Evolutionary conservation across 2,113 vertebrate genomes (phyloP), one percentile per base, ranked within the genome.

Genomic region (Oncorhynchus nerka): DNA sequence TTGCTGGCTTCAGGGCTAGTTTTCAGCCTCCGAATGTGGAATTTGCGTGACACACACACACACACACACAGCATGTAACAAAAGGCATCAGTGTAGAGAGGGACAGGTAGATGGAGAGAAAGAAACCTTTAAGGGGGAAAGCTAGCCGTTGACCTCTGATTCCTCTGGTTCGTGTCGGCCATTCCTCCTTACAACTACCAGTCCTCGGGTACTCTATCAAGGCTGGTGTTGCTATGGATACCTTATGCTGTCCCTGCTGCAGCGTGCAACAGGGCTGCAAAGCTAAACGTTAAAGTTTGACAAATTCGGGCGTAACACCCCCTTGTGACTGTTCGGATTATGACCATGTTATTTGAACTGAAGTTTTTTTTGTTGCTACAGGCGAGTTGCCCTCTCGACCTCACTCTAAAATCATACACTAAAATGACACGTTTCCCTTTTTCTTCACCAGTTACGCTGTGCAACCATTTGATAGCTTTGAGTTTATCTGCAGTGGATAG

Each of bases 51-150:
- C 66, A 76, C 3, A 68, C 30, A 68, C 68, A 68, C 28, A 26
- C 26, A 26, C 26, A 68, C 68, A 48, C 49, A 66, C 64, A 30
- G 66, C 55, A 19, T 32, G 68, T 70, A 34, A 76, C 74, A 70
- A 64, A 70, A 70, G 57, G 15, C 75, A 76, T 65, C 32, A 45
- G 34, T 77, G 70, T 76, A 22, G 30, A 48, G 68, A 49, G 39
- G 39, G 39, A 70, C 19, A 70, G 34, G 4, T 11, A 64, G 61
- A 64, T 22, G 22, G 20, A 64, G 61, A 22, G 61, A 64, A 16
- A 64, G 61, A 22, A 16, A 64, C 5, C 3, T 24, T 16, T 13
- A 9, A 51, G 49, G 49, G 11, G 62, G 24, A 22, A 68, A 59
- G 57, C 32, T 55, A 70, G 57, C n/a, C 13, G 75, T 49, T 76